Percentiles rank a stretch among this genome's conserved stretches.
phyloP scores from a whole-genome alignment of 2,888 invertebrate genomes.

The Rugalucina vietnamica region DNA sequence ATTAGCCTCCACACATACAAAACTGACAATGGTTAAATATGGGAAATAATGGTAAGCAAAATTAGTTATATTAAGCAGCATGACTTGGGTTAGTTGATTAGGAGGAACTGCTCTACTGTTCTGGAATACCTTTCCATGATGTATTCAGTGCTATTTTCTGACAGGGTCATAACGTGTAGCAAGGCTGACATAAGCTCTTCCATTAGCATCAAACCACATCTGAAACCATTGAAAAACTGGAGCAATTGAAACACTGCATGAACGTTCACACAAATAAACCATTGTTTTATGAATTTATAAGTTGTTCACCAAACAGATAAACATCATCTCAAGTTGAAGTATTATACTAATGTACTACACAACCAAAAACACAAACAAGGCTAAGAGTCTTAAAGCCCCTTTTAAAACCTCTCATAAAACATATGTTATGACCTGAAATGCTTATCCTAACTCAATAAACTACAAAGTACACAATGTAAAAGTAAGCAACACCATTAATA shows the following conservation, averaged over 20 bases:
- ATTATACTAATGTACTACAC: too few species aligned
- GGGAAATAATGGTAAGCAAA: constrained; percentile 11
- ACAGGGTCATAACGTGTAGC: constrained; percentile 81
- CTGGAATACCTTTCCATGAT: constrained; percentile 2
- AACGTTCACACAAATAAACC: not conserved
- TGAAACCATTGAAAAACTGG: constrained; percentile 59
- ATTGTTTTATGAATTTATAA: not conserved
- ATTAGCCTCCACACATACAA: too few species aligned
- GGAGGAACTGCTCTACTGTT: not conserved
- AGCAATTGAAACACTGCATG: not conserved
- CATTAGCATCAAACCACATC: constrained; percentile 82
- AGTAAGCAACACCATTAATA: too few species aligned
- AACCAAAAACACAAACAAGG: too few species aligned
- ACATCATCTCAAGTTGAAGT: too few species aligned
- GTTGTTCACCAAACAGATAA: not conserved
- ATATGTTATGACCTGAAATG: too few species aligned
- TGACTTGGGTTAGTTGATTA: constrained; percentile 14
- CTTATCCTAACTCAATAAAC: too few species aligned
- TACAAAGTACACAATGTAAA: too few species aligned
- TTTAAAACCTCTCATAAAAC: too few species aligned
- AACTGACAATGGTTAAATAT: constrained; percentile 32
- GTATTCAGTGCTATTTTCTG: constrained; percentile 66
- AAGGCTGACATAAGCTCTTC: constrained; percentile 79
- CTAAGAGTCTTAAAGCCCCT: too few species aligned
- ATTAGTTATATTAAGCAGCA: not conserved